Percentiles rank a stretch among this genome's conserved stretches.
Conservation (phyloP, 2,797 vertebrate species). For the Paramormyrops hopkinsi region DNA sequence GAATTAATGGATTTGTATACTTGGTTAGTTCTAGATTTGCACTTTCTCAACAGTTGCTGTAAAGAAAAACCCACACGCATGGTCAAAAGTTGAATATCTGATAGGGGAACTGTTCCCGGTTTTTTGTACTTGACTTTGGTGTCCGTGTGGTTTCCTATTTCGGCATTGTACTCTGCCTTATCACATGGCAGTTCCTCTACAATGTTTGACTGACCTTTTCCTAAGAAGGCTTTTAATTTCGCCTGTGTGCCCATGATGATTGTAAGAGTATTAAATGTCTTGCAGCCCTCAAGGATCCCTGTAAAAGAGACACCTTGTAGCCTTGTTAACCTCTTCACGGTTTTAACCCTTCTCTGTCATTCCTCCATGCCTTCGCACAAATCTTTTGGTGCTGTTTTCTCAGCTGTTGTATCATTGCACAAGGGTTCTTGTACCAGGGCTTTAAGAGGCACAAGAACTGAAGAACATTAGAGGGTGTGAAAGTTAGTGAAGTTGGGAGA, state of each 20-base stretch:
- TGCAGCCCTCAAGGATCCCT: neutral
- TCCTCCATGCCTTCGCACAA: neutral
- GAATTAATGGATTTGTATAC: conserved; percentile 27
- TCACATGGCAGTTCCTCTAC: neutral
- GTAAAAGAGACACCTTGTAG: neutral
- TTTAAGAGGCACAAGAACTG: neutral
- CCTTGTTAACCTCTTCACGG: neutral
- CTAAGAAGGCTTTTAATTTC: neutral
- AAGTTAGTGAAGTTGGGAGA: neutral
- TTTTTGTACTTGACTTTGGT: neutral
- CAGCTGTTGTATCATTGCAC: neutral
- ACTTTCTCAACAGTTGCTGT: conserved; percentile 49
- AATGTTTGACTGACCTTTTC: neutral
- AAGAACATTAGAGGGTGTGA: neutral
- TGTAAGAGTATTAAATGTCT: neutral
- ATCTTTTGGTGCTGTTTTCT: neutral
- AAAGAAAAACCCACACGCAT: conserved; percentile 7
- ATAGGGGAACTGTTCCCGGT: neutral
- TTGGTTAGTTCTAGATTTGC: conserved; percentile 52
- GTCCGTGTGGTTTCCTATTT: neutral
- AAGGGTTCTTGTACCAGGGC: neutral
- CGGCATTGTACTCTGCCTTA: neutral
- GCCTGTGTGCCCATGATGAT: neutral
- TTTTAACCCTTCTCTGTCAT: neutral
- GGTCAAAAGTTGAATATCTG: neutral